Base-by-base conservation (phyloP, 92 coral and sea anemone species). In the Chrysogorgia sp. region DNA sequence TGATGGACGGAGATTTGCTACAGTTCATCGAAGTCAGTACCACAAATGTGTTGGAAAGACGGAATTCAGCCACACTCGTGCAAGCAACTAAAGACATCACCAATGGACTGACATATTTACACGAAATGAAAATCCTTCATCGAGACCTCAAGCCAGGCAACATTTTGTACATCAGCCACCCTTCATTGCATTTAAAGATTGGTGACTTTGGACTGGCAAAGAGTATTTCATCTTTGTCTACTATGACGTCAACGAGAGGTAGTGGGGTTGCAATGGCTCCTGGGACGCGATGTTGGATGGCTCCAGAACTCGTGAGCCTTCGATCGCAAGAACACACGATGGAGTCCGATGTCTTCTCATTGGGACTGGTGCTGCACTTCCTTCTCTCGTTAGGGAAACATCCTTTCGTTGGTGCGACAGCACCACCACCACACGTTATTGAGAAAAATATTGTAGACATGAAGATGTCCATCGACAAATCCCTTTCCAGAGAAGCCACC, bases 211-310 rank as follows among this genome's bases (percentile, higher is more conserved):
- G 85, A 60, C 79, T 88, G 52, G 79, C 92, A 0, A 85, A 82
- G 67, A 75, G 85, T 72, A 31, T 85, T 67, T 49, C 84, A 0
- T 60, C 67, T 4, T 69, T 33, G 12, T 59, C 84, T 25, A 34
- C 84, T 7, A 65, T 85, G 34, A 58, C 58, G 34, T 76, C 84
- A 5, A 81, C 85, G 29, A 33, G 32, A 22, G 78, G 63, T 30
- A 78, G 83, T 31, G 74, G 81, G 0, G 81, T 74, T 33, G 84
- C 87, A 34, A 68, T 77, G 82, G 83, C 83, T 24, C 58, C 58
- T 2, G 92, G 92, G 24, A 85, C 92, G 9, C 89, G 89, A 29
- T 88, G 92, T 19, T 88, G 92, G 92, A 88, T 88, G 92, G 92
- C 92, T 49, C 92, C 92, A 34, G 92, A 88, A 47, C 85, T 88